phyloP scores from a whole-genome alignment of 2,797 vertebrate species.

The Falco concolor region DNA sequence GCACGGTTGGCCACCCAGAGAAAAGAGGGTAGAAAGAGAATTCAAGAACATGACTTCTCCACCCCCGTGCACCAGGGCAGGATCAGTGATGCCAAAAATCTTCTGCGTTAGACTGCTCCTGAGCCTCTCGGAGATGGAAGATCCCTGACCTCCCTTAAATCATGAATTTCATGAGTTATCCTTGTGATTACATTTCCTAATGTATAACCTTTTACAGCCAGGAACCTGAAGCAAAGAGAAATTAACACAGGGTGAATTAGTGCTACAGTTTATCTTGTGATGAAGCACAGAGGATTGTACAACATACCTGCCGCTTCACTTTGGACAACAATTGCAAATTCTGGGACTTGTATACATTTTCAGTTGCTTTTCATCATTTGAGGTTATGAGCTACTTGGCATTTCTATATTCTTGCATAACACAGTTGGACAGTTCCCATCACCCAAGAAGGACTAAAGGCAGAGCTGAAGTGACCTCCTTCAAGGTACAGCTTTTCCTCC shows the following conservation, averaged over 20 bases:
- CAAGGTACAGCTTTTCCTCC: not conserved
- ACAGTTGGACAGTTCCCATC: fast-evolving
- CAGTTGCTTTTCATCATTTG: not conserved
- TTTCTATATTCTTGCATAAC: not conserved
- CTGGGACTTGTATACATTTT: not conserved
- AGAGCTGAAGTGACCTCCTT: not conserved
- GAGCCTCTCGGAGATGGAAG: not conserved
- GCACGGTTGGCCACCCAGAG: not conserved
- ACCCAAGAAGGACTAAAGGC: not conserved
- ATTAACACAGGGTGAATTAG: not conserved
- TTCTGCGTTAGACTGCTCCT: not conserved
- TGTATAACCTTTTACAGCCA: not conserved
- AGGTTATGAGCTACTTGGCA: not conserved
- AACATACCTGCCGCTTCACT: not conserved
- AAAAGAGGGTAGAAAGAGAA: not conserved
- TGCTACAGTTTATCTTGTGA: not conserved
- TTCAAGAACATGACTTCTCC: not conserved
- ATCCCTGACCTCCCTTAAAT: not conserved
- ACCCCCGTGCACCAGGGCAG: not conserved
- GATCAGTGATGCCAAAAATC: not conserved
- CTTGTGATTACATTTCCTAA: not conserved
- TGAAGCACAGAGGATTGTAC: not conserved
- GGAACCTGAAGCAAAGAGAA: not conserved
- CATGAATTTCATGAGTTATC: not conserved
- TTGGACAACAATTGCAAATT: not conserved